These are phyloP conservation scores for Scleropages formosus DNA, from an alignment of 2,797 vertebrate species.

Conservation along the genomic window DNA sequence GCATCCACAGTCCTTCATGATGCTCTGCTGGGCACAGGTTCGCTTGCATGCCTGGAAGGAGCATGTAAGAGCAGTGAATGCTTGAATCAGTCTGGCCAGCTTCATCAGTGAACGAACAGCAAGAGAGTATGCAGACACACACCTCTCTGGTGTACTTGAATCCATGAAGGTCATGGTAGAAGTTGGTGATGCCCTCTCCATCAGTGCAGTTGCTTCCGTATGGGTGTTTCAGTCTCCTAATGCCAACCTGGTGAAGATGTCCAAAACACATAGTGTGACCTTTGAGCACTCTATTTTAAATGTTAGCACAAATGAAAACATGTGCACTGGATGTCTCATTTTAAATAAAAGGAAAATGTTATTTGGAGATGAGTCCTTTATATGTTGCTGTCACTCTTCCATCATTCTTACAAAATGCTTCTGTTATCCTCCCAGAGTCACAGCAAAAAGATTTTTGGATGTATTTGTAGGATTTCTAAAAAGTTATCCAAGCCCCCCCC, in stretches of 20 bases:
- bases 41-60: slow-evolving; percentile 44
- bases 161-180: slow-evolving; percentile 40
- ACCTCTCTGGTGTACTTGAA: slow-evolving; percentile 46
- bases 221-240: slow-evolving; percentile 39
- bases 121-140: background rate
- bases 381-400: too few relatives aligned
- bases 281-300: background rate
- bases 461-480: too few relatives aligned
- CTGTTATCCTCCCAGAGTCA: too few relatives aligned
- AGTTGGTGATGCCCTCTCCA: slow-evolving; percentile 42
- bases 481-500: too few relatives aligned
- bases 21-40: slow-evolving; percentile 42
- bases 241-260: slow-evolving; percentile 33
- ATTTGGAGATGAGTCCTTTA: too few relatives aligned
- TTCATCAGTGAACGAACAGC: background rate
- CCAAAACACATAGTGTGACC: background rate
- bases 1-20: slow-evolving; percentile 47
- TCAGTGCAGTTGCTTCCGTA: slow-evolving; percentile 42
- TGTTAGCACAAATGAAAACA: too few relatives aligned
- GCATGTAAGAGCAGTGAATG: background rate
- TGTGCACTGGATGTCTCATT: too few relatives aligned
- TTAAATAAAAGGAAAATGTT: too few relatives aligned
- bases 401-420: too few relatives aligned
- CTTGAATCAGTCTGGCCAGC: background rate
- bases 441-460: too few relatives aligned